Conservation (phyloP, 2,888 invertebrate genomes). For the Augochlorella aurata region DNA sequence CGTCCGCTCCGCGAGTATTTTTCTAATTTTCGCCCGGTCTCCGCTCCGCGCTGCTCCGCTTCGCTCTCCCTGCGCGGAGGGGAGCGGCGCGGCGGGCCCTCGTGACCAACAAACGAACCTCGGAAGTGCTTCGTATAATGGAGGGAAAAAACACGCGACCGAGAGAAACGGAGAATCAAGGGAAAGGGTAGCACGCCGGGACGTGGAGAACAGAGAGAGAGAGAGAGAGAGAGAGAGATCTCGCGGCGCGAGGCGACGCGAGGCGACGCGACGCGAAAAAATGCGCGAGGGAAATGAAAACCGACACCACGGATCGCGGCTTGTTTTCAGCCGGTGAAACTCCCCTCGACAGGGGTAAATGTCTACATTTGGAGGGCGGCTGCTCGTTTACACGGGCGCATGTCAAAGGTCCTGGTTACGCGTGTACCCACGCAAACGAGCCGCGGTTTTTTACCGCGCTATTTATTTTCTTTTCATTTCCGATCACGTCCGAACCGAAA, state of each 20-base stretch:
- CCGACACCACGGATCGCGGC: slow-evolving; percentile 58
- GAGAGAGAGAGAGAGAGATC: not conserved
- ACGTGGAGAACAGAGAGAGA: not conserved
- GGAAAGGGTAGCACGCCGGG: not conserved
- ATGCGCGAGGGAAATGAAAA: slow-evolving; percentile 64
- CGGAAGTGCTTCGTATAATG: slow-evolving; percentile 61
- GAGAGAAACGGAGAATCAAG: not conserved
- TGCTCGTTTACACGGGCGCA: slow-evolving; percentile 58
- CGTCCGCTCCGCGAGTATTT: slow-evolving; percentile 61
- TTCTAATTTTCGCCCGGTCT: slow-evolving; percentile 68
- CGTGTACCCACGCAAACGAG: slow-evolving; percentile 55
- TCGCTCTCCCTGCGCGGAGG: not conserved
- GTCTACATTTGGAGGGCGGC: slow-evolving; percentile 62
- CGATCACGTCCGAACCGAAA: slow-evolving; percentile 26
- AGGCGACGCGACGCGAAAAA: slow-evolving; percentile 43
- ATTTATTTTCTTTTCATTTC: slow-evolving; percentile 58
- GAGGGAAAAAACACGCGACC: slow-evolving; percentile 17
- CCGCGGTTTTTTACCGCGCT: slow-evolving; percentile 48
- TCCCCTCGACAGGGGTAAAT: slow-evolving; percentile 51
- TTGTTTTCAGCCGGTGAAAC: slow-evolving; percentile 58
- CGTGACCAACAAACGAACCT: slow-evolving; percentile 64
- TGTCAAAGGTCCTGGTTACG: slow-evolving; percentile 59
- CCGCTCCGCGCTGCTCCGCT: not conserved
- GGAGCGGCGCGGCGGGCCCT: slow-evolving; percentile 31
- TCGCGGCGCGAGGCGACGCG: not conserved